A percentile compares a stretch with the other conserved stretches of the same genome.
phyloP scores from a whole-genome alignment of 23 tunicate species.

The Aplidium turbinatum region DNA sequence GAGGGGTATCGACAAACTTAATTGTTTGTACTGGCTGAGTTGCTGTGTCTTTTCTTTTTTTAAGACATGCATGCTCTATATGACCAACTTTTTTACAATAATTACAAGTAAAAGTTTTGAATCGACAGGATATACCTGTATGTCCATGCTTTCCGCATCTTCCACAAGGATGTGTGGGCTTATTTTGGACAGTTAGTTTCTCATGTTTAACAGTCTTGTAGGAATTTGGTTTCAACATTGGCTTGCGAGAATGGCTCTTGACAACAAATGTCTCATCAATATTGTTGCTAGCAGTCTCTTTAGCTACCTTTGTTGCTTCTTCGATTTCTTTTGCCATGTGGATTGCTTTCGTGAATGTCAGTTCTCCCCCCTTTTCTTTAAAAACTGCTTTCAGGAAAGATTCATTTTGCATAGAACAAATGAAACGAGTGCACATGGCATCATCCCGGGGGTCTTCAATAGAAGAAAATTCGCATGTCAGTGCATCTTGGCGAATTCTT shows the following conservation, averaged over 20 bases:
- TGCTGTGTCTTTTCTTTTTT: neutral
- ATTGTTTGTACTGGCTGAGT: slow-evolving; percentile 7
- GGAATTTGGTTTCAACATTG: neutral
- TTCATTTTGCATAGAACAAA: slow-evolving; percentile 44
- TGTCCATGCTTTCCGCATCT: slow-evolving; percentile 26
- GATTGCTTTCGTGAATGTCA: slow-evolving; percentile 40
- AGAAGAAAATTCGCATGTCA: slow-evolving; percentile 33
- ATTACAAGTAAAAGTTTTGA: neutral
- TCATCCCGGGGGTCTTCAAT: slow-evolving; percentile 42
- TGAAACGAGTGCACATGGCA: slow-evolving; percentile 43
- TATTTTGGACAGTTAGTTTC: neutral
- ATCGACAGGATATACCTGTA: slow-evolving; percentile 5
- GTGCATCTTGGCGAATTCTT: slow-evolving; percentile 47
- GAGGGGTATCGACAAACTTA: slow-evolving; percentile 10
- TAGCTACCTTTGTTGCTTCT: slow-evolving; percentile 46
- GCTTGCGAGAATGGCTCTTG: neutral
- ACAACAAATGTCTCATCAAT: slow-evolving; percentile 1
- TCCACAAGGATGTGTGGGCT: slow-evolving; percentile 5
- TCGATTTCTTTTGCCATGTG: slow-evolving; percentile 30
- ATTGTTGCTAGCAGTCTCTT: slow-evolving; percentile 24
- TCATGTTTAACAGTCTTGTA: neutral
- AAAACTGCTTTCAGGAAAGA: slow-evolving; percentile 43
- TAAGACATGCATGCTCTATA: slow-evolving; percentile 17
- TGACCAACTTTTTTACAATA: slow-evolving; percentile 26
- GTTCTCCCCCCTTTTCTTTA: slow-evolving; percentile 37